phyloP scores from a whole-genome alignment of 2,797 vertebrate species.

The Crax fasciolata region DNA sequence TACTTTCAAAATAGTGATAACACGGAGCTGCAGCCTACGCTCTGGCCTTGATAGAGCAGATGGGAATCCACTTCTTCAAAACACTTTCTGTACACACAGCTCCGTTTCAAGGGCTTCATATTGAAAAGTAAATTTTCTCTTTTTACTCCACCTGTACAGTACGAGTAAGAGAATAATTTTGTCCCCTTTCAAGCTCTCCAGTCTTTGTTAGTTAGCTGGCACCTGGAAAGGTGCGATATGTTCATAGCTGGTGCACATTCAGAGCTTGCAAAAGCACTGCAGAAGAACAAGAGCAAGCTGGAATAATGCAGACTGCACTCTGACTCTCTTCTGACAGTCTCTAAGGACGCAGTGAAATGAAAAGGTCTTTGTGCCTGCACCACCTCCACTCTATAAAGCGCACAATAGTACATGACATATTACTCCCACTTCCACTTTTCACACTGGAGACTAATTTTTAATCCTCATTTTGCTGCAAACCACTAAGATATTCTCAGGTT shows the following conservation, averaged over 20 bases:
- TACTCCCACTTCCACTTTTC: constrained; percentile 52
- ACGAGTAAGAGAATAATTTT: neutral
- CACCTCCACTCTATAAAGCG: neutral
- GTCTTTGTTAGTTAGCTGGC: neutral
- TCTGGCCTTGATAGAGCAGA: neutral
- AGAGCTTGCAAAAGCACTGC: constrained; percentile 9
- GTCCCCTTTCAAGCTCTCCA: neutral
- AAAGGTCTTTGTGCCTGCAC: constrained; percentile 61
- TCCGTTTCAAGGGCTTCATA: neutral
- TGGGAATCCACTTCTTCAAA: neutral
- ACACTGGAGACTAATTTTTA: neutral
- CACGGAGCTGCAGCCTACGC: neutral
- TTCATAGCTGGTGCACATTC: neutral
- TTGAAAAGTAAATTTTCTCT: neutral
- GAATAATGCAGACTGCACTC: neutral
- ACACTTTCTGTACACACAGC: neutral
- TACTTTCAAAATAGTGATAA: neutral
- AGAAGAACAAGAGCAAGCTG: neutral
- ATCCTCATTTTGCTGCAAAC: neutral
- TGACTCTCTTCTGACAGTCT: constrained; percentile 17
- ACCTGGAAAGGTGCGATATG: neutral
- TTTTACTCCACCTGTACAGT: neutral
- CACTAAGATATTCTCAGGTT: constrained; percentile 2
- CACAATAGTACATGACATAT: neutral
- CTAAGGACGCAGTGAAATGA: constrained; percentile 31